Evolutionary conservation across 2,113 vertebrate species (phyloP).

Genomic region (Lycocorax pyrrhopterus): DNA sequence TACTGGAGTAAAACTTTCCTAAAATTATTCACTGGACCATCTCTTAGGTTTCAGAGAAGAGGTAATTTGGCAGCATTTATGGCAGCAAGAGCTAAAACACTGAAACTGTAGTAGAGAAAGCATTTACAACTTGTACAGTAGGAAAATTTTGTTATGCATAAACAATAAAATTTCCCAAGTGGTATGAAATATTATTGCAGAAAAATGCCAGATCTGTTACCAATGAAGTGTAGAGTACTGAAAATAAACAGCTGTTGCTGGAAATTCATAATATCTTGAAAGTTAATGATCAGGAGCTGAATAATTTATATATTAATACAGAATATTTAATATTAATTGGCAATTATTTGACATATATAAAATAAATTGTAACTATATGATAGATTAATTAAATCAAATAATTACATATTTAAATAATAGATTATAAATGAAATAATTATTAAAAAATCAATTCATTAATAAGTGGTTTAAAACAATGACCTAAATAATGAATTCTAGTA

Average conservation of each 20-base stretch:
- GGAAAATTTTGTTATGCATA: background rate
- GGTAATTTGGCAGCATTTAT: background rate
- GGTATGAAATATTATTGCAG: background rate
- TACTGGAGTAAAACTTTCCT: background rate
- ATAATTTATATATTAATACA: background rate
- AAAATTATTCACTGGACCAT: background rate
- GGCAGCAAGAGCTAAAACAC: background rate
- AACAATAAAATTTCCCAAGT: background rate
- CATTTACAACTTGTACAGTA: background rate
- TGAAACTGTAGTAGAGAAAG: conserved; percentile 1
- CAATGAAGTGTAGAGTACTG: background rate
- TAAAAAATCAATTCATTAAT: background rate
- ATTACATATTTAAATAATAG: background rate
- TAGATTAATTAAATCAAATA: background rate
- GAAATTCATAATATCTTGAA: background rate
- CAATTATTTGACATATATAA: background rate
- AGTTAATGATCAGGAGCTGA: background rate
- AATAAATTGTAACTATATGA: background rate
- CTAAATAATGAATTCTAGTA: background rate
- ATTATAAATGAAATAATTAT: background rate
- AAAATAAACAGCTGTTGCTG: background rate
- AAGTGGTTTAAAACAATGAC: background rate
- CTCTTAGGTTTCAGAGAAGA: conserved; percentile 14
- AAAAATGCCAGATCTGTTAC: background rate
- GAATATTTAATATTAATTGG: background rate